Evolutionary conservation across 2,888 invertebrate species (phyloP), one percentile per base, ranked within the genome.

Genomic region (Drosophila basisetae): DNA sequence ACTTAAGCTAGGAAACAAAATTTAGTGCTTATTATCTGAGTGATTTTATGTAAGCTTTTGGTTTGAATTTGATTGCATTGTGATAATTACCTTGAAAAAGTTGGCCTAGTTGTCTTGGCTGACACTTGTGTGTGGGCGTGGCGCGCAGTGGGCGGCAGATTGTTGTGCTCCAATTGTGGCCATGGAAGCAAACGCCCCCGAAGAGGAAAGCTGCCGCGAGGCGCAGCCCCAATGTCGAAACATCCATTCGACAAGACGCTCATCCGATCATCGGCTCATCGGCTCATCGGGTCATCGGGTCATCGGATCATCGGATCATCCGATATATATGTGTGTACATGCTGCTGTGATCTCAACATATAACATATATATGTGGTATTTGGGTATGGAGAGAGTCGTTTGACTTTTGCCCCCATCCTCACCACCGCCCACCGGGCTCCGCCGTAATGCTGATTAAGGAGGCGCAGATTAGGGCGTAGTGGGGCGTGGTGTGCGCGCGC

Each of bases 31-130:
- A 22, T 43, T 41, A n/a, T 47, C 13, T 22, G 7, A 16, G 16
- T 47, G 2, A 25, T 25, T 47, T 2, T 2, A 7, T 7, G 22
- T 22, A 6, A 22, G 0, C 0, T 33, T 55, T 47, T 3, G 2
- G 3, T 13, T 25, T 13, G n/a, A 9, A 10, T 33, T 31, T 2
- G 3, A 0, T n/a, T 35, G 5, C 7, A n/a, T 28, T 25, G 0
- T 9, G 52, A 67, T 77, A 75, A n/a, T 90, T 90, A 88, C 87
- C 87, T 88, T 90, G 76, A 79, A 78, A 88, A 71, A 76, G 71
- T 73, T 54, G 83, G 83, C 89, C 54, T 75, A 65, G 22, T 39
- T 69, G 59, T 67, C 18, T 2, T 65, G 58, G 75, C 89, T 76
- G 55, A n/a, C 49, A 25, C 25, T 28, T 11, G 43, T 31, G 52